Evolutionary conservation across 2,113 vertebrate species (phyloP).

Genomic region (Catharus fuscescens): DNA sequence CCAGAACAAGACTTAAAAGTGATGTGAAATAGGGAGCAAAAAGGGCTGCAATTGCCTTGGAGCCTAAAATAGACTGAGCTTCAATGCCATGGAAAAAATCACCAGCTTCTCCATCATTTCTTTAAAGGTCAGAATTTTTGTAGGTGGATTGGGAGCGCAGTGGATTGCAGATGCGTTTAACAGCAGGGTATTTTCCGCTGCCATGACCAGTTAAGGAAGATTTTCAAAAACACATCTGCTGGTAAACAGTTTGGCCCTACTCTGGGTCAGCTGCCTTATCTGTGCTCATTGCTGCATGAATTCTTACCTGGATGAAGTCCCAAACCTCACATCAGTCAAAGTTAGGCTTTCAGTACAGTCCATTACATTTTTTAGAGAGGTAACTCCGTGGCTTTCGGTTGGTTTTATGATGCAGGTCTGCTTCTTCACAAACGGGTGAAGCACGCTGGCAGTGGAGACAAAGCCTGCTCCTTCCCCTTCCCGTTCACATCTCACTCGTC

Average conservation of each 20-base stretch:
- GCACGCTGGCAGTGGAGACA: conserved; percentile 9
- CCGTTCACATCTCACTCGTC: neutral
- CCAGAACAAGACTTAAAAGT: conserved; percentile 91
- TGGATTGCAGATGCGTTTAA: conserved; percentile 92
- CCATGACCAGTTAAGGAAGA: conserved; percentile 96
- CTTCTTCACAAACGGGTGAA: conserved; percentile 49
- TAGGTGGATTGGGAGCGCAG: conserved; percentile 89
- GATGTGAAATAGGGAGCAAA: conserved; percentile 91
- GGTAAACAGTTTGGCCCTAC: conserved; percentile 97
- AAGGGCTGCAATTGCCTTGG: conserved; percentile 88
- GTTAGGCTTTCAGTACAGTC: conserved; percentile 75
- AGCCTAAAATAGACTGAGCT: conserved; percentile 89
- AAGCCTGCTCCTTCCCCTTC: conserved; percentile 10
- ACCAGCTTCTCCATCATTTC: conserved; percentile 92
- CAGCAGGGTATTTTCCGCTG: conserved; percentile 98
- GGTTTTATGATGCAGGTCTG: conserved; percentile 63
- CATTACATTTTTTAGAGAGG: conserved; percentile 76
- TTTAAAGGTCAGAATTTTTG: conserved; percentile 98
- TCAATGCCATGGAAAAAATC: conserved; percentile 86
- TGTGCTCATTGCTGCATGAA: conserved; percentile 84
- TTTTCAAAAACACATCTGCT: conserved; percentile 96
- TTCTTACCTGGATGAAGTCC: conserved; percentile 86
- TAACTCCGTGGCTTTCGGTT: conserved; percentile 62
- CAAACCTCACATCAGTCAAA: conserved; percentile 83
- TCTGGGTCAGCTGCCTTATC: conserved; percentile 92